Evolutionary conservation across 2,113 vertebrate species (phyloP), one percentile per base, ranked within the genome.

Genomic region (Ciconia boyciana): DNA sequence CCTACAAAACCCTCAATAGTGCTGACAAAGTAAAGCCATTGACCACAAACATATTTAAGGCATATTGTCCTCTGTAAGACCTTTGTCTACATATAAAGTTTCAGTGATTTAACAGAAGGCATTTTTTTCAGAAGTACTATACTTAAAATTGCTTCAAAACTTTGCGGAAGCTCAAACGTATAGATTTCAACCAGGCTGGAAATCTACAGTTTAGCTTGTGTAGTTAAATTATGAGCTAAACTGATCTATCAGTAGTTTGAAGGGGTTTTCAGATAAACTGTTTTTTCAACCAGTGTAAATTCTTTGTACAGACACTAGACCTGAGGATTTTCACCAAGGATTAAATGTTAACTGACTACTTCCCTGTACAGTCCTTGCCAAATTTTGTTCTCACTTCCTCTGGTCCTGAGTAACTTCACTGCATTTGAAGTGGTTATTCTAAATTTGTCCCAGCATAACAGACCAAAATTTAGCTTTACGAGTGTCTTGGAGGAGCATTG

Each of bases 361-460:
- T 94, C 91, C 84, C 81, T 94, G 51, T 92, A 80, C 8, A n/a
- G 70, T 89, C 69, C 74, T 57, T 60, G 70, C 77, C 89, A 97
- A 94, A 95, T 87, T 94, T 79, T 94, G 49, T 76, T 96, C 89
- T 94, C 87, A 76, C 75, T 96, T 97, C 94, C 78, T 91, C 61
- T 82, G 71, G 29, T 96, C 78, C 81, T 70, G 55, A 80, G 87
- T 93, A 89, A 79, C 54, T 94, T 89, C 49, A 49, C 32, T 95
- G 54, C 58, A 70, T 91, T 91, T 91, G 81, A 95, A 88, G 81
- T 91, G 81, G 49, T 93, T 95, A 49, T 94, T 93, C 95, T 95
- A 89, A 94, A 77, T 95, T 92, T 97, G 81, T 72, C 83, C 21
- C 60, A 74, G 49, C 39, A 32, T 77, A 96, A 90, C 77, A 94